Evolutionary conservation across 2,797 vertebrate species (phyloP).

Genomic region (Anomalospiza imberbis): DNA sequence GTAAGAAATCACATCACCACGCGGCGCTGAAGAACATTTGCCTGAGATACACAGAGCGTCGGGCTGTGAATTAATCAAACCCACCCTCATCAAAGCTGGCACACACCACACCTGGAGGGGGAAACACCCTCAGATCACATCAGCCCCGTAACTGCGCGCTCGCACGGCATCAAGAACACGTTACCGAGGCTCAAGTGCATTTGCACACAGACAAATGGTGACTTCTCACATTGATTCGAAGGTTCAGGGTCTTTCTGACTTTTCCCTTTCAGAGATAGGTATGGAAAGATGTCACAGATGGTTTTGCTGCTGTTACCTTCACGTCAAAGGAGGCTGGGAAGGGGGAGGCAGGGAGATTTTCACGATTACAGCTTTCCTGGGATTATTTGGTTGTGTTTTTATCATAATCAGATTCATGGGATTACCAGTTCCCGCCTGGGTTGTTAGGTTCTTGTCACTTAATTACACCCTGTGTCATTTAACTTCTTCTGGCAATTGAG

Average conservation of each 20-base stretch:
- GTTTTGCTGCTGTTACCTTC: conserved; percentile 32
- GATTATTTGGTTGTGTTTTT: conserved; percentile 14
- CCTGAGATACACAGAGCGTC: neutral
- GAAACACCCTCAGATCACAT: neutral
- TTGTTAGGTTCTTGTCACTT: conserved; percentile 29
- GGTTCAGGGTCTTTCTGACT: neutral
- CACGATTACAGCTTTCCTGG: conserved; percentile 29
- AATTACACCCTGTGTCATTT: conserved; percentile 25
- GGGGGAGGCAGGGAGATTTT: conserved; percentile 33
- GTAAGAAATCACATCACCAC: neutral
- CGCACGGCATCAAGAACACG: neutral
- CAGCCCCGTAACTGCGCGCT: neutral
- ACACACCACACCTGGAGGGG: neutral
- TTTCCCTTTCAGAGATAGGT: conserved; percentile 23
- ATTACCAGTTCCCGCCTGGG: conserved; percentile 36
- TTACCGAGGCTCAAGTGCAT: neutral
- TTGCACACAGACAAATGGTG: neutral
- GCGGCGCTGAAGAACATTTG: neutral
- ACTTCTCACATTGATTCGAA: neutral
- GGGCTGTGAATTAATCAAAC: neutral
- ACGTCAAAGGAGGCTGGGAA: conserved; percentile 10
- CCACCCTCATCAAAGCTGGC: neutral
- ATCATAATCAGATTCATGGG: conserved; percentile 20
- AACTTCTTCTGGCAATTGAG: conserved; percentile 23
- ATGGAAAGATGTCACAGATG: neutral